Conservation (phyloP, 2,888 invertebrate species). For the Schizaphis graminum region DNA sequence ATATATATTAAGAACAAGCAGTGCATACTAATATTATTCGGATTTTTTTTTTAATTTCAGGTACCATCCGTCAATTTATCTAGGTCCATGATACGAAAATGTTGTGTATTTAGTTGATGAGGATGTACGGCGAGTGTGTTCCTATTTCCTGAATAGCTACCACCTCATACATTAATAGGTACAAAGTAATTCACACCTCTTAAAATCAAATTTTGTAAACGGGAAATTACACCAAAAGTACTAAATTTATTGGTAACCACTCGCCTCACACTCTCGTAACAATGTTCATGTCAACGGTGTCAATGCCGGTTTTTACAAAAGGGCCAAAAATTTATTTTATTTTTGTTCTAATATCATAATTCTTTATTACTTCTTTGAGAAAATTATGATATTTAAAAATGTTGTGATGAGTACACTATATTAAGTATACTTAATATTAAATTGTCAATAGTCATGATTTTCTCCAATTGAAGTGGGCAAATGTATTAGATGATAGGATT, state of each 20-base stretch:
- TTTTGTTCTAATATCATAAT: conserved; percentile 34
- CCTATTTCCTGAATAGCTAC: conserved; percentile 65
- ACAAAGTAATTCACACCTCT: conserved; percentile 61
- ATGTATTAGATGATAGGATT: conserved; percentile 60
- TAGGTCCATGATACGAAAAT: conserved; percentile 65
- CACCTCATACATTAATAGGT: conserved; percentile 65
- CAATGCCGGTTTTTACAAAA: conserved; percentile 52
- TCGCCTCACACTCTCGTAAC: conserved; percentile 66
- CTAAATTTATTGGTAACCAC: conserved; percentile 63
- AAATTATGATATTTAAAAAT: conserved; percentile 48
- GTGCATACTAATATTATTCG: conserved; percentile 64
- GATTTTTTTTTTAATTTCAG: conserved; percentile 65
- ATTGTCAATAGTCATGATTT: conserved; percentile 43
- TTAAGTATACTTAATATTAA: neutral
- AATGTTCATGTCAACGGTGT: conserved; percentile 57
- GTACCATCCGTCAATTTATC: conserved; percentile 63
- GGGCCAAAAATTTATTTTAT: conserved; percentile 32
- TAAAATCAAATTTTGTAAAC: conserved; percentile 65
- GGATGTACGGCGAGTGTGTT: conserved; percentile 66
- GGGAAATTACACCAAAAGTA: conserved; percentile 62
- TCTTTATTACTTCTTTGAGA: conserved; percentile 36
- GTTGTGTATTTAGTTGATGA: conserved; percentile 65
- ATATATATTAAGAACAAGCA: conserved; percentile 31
- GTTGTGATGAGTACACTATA: neutral
- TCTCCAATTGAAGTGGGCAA: conserved; percentile 54